Evolutionary conservation across 35 echinoderm and acorn worm genomes (phyloP).

Genomic region (Heliocidaris tuberculata): DNA sequence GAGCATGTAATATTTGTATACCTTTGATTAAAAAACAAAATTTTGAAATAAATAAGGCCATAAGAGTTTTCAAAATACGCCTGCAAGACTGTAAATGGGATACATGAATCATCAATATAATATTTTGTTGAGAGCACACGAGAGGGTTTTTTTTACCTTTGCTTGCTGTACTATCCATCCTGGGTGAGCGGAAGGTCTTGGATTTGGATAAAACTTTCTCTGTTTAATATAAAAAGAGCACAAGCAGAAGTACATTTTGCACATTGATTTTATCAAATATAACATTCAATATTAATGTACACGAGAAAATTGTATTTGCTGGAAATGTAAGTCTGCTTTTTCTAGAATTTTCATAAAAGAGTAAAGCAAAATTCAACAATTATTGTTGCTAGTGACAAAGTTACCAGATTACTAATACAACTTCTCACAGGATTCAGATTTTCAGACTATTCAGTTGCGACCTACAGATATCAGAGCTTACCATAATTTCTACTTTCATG

Average conservation of each 20-base stretch:
- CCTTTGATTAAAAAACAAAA: too few relatives aligned
- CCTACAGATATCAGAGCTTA: not conserved
- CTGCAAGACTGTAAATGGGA: too few relatives aligned
- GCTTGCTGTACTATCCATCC: conserved; percentile 66
- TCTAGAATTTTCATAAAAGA: too few relatives aligned
- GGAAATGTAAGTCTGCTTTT: not conserved
- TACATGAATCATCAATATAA: too few relatives aligned
- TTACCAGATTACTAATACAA: not conserved
- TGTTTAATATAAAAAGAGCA: conserved; percentile 38
- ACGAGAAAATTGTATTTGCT: not conserved
- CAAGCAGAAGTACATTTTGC: too few relatives aligned
- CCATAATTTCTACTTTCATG: too few relatives aligned
- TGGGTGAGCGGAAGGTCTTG: conserved; percentile 75
- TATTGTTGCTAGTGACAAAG: not conserved
- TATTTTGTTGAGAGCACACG: too few relatives aligned
- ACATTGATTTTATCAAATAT: not conserved
- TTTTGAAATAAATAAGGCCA: too few relatives aligned
- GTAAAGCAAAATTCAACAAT: not conserved
- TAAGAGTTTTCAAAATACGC: too few relatives aligned
- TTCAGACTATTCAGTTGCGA: not conserved
- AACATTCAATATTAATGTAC: not conserved
- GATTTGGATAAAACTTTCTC: conserved; percentile 86
- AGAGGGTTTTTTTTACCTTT: conserved; percentile 52
- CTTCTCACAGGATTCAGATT: not conserved
- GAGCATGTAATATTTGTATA: not conserved